Evolutionary conservation across 2,113 vertebrate species (phyloP).

Genomic region (Coturnix japonica): DNA sequence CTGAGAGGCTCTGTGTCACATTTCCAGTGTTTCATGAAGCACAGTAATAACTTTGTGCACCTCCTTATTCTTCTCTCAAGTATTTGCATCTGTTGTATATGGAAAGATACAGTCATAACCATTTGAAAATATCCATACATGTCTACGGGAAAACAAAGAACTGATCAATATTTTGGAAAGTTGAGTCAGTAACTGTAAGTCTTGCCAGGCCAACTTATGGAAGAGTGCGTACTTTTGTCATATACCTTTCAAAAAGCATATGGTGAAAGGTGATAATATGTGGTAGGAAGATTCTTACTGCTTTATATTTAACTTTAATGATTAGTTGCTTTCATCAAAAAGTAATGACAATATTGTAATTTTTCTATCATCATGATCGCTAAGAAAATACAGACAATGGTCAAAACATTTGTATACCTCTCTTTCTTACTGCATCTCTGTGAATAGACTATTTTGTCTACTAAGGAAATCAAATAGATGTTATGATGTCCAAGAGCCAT

Average conservation of each 20-base stretch:
- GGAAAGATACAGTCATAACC: not conserved
- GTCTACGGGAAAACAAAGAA: not conserved
- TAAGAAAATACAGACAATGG: not conserved
- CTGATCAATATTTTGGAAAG: not conserved
- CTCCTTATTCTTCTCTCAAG: not conserved
- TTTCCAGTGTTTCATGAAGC: not conserved
- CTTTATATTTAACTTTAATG: not conserved
- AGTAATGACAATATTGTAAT: not conserved
- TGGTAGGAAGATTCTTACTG: not conserved
- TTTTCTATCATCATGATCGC: not conserved
- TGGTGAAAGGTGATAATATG: not conserved
- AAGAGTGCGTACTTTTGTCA: not conserved
- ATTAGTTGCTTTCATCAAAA: not conserved
- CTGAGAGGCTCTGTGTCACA: not conserved
- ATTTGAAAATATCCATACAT: not conserved
- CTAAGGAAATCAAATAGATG: not conserved
- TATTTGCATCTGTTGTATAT: not conserved
- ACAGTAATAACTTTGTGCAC: not conserved
- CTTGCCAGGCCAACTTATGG: not conserved
- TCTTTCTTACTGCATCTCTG: not conserved
- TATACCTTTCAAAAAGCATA: not conserved
- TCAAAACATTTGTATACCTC: not conserved
- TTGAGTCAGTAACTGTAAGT: not conserved
- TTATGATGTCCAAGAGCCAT: not conserved
- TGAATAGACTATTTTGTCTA: not conserved